Conservation (phyloP, 2,888 invertebrate species). For the Thecophora atra region DNA sequence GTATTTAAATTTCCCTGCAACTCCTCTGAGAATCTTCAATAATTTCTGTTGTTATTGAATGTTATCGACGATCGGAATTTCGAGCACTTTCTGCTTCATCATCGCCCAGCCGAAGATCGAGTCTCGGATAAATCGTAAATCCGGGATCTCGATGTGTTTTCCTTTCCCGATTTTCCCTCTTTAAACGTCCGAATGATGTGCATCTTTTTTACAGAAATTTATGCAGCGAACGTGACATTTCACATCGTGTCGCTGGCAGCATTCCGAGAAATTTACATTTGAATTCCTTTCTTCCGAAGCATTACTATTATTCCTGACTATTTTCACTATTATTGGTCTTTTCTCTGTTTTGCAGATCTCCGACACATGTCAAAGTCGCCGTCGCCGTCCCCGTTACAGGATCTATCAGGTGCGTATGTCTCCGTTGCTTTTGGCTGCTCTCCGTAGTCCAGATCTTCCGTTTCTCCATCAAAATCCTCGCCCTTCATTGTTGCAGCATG, state of each 20-base stretch:
- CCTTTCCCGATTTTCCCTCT: background rate
- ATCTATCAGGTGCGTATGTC: slow-evolving; percentile 61
- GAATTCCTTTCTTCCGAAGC: background rate
- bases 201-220: slow-evolving; percentile 34
- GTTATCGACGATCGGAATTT: too few relatives aligned
- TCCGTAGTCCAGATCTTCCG: slow-evolving; percentile 12
- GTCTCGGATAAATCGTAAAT: too few relatives aligned
- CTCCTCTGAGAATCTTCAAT: too few relatives aligned
- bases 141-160: too few relatives aligned
- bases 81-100: too few relatives aligned
- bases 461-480: slow-evolving; percentile 22
- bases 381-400: slow-evolving; percentile 61
- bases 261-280: slow-evolving; percentile 9
- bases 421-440: background rate
- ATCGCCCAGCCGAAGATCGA: too few relatives aligned
- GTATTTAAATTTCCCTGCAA: too few relatives aligned
- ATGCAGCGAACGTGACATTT: slow-evolving; percentile 20
- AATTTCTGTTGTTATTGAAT: too few relatives aligned
- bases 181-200: slow-evolving; percentile 26
- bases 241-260: background rate
- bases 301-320: background rate
- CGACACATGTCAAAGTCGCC: slow-evolving; percentile 64
- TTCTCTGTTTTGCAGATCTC: slow-evolving; percentile 47
- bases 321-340: slow-evolving; percentile 19
- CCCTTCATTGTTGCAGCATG: slow-evolving; percentile 29